Percentiles rank a stretch among this genome's conserved stretches.
These are phyloP conservation scores for Araneus ventricosus DNA, from an alignment of 1,140 invertebrate species.

Conservation along the genomic window DNA sequence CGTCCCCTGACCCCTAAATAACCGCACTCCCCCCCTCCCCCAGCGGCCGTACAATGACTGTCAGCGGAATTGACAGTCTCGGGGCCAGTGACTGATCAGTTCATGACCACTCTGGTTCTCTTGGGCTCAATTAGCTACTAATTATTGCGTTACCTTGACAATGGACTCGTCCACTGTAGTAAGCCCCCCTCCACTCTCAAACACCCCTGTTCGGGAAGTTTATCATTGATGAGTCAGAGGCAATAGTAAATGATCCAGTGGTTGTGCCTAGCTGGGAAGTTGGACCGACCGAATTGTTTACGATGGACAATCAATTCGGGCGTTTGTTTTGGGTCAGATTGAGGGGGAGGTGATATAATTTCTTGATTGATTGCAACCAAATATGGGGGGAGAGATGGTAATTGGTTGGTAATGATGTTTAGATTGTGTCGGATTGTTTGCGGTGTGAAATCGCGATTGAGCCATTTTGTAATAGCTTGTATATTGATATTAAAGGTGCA, in stretches of 20 bases:
- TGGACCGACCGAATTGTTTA: neutral
- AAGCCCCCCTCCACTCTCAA: neutral
- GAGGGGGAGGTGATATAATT: neutral
- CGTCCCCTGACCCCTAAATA: conserved; percentile 38
- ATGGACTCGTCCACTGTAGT: neutral
- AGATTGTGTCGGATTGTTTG: neutral
- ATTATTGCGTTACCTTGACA: conserved; percentile 44
- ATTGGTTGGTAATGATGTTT: neutral
- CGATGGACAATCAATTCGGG: neutral
- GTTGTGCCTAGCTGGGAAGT: neutral
- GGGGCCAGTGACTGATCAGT: conserved; percentile 39
- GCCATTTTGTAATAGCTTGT: too few relatives aligned
- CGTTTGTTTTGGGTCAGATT: neutral
- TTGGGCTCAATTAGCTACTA: conserved; percentile 36
- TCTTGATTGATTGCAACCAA: neutral
- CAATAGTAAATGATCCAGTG: neutral
- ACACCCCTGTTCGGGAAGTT: neutral
- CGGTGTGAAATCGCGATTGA: too few relatives aligned
- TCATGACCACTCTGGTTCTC: conserved; percentile 27
- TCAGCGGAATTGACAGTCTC: conserved; percentile 22
- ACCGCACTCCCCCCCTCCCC: neutral
- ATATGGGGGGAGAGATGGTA: neutral
- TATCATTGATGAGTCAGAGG: conserved; percentile 24
- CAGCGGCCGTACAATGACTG: conserved; percentile 8
- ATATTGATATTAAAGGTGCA: too few relatives aligned